Percentiles rank a stretch among this genome's conserved stretches.
Conservation (phyloP, 1,140 invertebrate genomes). For the Drosophila busckii region DNA sequence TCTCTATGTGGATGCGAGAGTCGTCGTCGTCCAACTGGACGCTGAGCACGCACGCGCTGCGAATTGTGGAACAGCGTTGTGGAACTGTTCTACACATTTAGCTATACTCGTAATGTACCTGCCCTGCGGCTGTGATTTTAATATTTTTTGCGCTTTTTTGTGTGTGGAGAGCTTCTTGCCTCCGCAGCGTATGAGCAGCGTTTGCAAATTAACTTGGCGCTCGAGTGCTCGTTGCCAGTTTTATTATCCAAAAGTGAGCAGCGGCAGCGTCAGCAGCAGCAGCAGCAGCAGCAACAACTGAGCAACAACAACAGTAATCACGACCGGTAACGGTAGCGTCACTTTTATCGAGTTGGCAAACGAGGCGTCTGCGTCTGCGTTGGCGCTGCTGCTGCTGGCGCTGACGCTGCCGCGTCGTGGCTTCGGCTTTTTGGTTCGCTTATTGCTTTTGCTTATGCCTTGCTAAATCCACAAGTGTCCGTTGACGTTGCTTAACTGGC, state of each 20-base stretch:
- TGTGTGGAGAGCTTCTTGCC: constrained; percentile 41
- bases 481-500: constrained; percentile 27
- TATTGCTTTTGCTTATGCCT: constrained; percentile 15
- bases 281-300: constrained; percentile 14
- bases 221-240: constrained; percentile 73
- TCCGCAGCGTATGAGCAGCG: constrained; percentile 65
- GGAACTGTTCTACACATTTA: no score
- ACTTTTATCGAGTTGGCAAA: constrained; percentile 67
- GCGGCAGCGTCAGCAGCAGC: constrained; percentile 37
- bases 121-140: background rate
- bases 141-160: constrained; percentile 30
- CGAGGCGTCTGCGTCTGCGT: constrained; percentile 48
- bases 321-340: constrained; percentile 58
- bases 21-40: constrained; percentile 14
- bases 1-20: constrained; percentile 3
- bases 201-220: constrained; percentile 76
- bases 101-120: no score
- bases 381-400: background rate
- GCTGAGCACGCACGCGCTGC: constrained; percentile 42
- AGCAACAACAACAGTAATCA: constrained; percentile 14
- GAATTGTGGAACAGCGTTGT: constrained; percentile 5
- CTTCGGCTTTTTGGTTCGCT: constrained; percentile 19
- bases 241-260: constrained; percentile 75
- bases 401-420: constrained; percentile 2
- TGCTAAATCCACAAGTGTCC: constrained; percentile 48